Evolutionary conservation across 2,888 invertebrate genomes (phyloP).

Genomic region (Sinotaia quadrata): DNA sequence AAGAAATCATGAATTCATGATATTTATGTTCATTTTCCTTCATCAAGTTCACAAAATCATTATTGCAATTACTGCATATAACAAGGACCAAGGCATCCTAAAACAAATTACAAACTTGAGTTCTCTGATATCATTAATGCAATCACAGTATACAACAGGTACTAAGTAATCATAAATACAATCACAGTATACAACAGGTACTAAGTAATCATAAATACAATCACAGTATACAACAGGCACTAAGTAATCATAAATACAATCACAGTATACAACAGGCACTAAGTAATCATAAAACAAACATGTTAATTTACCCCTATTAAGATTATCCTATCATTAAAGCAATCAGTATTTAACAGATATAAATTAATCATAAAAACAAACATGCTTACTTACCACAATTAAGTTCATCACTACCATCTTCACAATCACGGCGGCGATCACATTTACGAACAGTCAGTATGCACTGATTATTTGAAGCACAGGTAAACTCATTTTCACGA

Average conservation of each 20-base stretch:
- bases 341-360: no score
- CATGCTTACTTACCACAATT: constrained; percentile 82
- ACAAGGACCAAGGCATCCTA: no score
- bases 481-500: constrained; percentile 73
- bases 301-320: no score
- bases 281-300: no score
- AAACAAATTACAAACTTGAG: no score
- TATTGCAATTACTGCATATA: no score
- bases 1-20: no score
- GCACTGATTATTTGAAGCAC: constrained; percentile 76
- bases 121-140: neutral
- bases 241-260: neutral
- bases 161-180: neutral
- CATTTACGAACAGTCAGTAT: constrained; percentile 62
- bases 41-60: no score
- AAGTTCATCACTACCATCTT: constrained; percentile 90
- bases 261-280: neutral
- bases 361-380: no score
- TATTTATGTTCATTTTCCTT: no score
- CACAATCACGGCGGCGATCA: constrained; percentile 71
- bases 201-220: neutral
- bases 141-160: neutral
- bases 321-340: no score
- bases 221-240: neutral
- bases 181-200: neutral